Conservation (phyloP, 2,113 vertebrate species). For the Antechinus flavipes region DNA sequence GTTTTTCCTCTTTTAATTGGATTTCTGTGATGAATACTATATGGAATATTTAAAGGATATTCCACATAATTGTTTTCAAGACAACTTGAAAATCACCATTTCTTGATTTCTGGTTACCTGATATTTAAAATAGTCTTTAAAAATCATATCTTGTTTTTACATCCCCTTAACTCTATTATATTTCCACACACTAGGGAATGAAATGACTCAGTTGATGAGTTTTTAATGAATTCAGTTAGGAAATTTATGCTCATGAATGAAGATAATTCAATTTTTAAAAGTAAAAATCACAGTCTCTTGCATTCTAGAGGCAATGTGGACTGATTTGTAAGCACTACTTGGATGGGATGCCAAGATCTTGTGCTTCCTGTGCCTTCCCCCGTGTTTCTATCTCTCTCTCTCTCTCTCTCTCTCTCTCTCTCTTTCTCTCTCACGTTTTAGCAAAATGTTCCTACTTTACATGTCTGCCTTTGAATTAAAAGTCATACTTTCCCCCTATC, state of each 20-base stretch:
- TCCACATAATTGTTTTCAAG: neutral
- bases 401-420: too few relatives aligned
- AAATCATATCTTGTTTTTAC: neutral
- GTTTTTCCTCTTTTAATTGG: constrained; percentile 29
- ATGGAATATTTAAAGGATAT: neutral
- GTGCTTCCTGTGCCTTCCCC: too few relatives aligned
- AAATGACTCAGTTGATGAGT: constrained; percentile 14
- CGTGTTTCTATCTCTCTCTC: too few relatives aligned
- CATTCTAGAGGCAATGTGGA: constrained; percentile 1
- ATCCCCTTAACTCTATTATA: constrained; percentile 39
- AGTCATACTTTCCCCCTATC: neutral
- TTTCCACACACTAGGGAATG: constrained; percentile 31
- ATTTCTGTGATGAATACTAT: constrained; percentile 4
- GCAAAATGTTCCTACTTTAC: too few relatives aligned
- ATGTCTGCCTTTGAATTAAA: too few relatives aligned
- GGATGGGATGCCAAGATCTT: neutral
- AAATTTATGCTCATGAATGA: constrained; percentile 47
- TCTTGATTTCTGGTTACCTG: constrained; percentile 13
- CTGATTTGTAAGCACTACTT: constrained; percentile 14
- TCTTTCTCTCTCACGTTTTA: too few relatives aligned
- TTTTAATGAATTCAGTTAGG: constrained; percentile 44
- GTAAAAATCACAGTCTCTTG: constrained; percentile 28
- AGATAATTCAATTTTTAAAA: constrained; percentile 32
- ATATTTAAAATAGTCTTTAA: constrained; percentile 18
- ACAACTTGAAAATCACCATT: neutral